Conservation (phyloP, 2,888 invertebrate genomes). For the Epistrophe eligans region DNA sequence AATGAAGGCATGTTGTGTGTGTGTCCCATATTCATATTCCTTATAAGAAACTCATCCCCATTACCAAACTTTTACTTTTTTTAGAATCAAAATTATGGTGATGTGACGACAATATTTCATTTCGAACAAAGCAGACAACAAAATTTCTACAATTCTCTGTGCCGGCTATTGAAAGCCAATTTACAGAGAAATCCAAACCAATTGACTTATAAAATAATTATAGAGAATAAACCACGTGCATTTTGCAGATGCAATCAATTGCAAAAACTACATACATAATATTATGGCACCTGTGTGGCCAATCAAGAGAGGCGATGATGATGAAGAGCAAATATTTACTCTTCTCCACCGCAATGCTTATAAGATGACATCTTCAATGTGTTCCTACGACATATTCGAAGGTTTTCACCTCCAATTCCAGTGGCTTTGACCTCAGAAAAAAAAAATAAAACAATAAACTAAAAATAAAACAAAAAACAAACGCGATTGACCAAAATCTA, state of each 20-base stretch:
- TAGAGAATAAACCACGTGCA: slow-evolving; percentile 40
- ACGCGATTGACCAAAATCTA: slow-evolving; percentile 66
- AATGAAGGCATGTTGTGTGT: not conserved
- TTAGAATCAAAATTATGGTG: not conserved
- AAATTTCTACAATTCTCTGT: not conserved
- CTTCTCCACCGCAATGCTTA: slow-evolving; percentile 50
- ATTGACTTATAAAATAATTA: slow-evolving; percentile 12
- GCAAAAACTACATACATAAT: slow-evolving; percentile 30
- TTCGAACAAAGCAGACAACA: not conserved
- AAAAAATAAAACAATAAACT: not conserved
- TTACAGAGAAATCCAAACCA: slow-evolving; percentile 41
- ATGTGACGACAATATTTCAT: slow-evolving; percentile 27
- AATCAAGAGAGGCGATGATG: slow-evolving; percentile 49
- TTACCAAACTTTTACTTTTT: slow-evolving; percentile 11
- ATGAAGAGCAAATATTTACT: slow-evolving; percentile 36
- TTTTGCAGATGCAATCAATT: slow-evolving; percentile 71
- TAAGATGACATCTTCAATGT: slow-evolving; percentile 40
- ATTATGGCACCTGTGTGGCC: slow-evolving; percentile 49
- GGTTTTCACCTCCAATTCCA: slow-evolving; percentile 27
- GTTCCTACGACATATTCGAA: slow-evolving; percentile 43
- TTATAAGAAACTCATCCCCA: slow-evolving; percentile 18
- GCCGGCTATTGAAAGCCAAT: slow-evolving; percentile 39
- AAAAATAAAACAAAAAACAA: slow-evolving; percentile 39
- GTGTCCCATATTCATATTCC: slow-evolving; percentile 20
- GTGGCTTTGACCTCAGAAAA: slow-evolving; percentile 51